Conservation (phyloP, 2,888 invertebrate species). For the Margaritifera margaritifera region DNA sequence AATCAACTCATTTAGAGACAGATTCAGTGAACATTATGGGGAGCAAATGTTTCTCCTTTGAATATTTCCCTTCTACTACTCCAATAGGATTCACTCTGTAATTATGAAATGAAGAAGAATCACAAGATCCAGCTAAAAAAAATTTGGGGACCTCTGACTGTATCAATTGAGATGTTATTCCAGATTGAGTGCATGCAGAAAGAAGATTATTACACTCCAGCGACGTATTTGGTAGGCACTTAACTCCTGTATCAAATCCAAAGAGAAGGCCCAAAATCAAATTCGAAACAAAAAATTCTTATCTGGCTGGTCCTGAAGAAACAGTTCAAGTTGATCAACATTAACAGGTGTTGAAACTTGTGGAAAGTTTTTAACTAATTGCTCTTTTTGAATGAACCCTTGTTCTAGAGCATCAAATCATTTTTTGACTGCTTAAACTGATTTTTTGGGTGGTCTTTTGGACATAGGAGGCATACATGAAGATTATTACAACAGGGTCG, state of each 20-base stretch:
- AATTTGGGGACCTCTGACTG: conserved; percentile 8
- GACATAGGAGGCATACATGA: no score
- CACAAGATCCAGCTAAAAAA: conserved; percentile 13
- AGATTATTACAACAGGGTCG: no score
- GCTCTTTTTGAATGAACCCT: no score
- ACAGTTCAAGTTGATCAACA: neutral
- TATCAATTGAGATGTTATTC: neutral
- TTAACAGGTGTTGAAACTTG: conserved; percentile 4
- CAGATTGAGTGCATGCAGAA: conserved; percentile 6
- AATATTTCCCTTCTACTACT: conserved; percentile 16
- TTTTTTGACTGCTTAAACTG: no score
- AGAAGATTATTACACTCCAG: conserved; percentile 4
- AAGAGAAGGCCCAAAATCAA: conserved; percentile 3
- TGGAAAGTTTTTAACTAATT: neutral
- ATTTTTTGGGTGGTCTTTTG: no score
- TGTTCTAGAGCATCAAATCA: no score
- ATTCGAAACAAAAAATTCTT: neutral
- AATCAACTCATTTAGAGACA: conserved; percentile 15
- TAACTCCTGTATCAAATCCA: conserved; percentile 16
- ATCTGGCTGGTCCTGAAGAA: conserved; percentile 7
- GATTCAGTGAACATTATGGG: conserved; percentile 7
- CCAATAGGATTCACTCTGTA: conserved; percentile 16
- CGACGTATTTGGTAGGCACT: conserved; percentile 1
- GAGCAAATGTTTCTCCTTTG: conserved; percentile 17
- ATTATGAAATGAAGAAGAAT: conserved; percentile 3